These are phyloP conservation scores for Strigops habroptila DNA, from an alignment of 2,113 vertebrate species.

Conservation along the genomic window DNA sequence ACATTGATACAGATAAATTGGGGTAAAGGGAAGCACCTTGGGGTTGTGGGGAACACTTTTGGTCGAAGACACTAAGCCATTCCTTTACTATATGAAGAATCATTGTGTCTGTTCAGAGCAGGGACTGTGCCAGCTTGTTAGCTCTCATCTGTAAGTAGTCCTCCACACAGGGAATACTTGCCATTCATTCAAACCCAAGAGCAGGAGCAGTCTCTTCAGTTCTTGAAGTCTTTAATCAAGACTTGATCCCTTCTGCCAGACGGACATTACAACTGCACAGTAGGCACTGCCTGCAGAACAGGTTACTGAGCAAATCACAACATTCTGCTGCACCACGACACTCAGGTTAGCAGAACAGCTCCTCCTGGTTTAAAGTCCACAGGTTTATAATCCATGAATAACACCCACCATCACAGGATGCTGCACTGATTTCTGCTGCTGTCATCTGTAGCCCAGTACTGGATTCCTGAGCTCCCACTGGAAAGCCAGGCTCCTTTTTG, in stretches of 20 bases:
- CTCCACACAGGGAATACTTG: background rate
- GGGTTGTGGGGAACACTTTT: background rate
- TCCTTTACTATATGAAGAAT: background rate
- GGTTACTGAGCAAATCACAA: background rate
- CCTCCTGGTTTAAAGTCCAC: background rate
- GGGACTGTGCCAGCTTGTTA: background rate
- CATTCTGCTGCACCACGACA: background rate
- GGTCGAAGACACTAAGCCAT: background rate
- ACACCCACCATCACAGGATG: background rate
- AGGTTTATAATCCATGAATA: background rate
- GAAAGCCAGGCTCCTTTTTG: background rate
- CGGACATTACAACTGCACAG: background rate
- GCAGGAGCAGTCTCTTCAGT: background rate
- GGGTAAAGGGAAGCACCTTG: background rate
- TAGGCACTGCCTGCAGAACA: background rate
- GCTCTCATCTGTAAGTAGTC: background rate
- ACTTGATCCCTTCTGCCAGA: background rate
- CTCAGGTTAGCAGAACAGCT: background rate
- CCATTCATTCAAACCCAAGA: background rate
- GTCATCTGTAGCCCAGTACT: background rate
- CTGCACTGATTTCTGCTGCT: background rate
- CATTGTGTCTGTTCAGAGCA: background rate
- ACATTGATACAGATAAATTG: background rate
- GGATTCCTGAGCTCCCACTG: background rate
- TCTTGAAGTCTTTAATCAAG: background rate